Percentiles rank a stretch among this genome's conserved stretches.
These are phyloP conservation scores for Alosa alosa DNA, from an alignment of 2,113 vertebrate species.

Conservation along the genomic window DNA sequence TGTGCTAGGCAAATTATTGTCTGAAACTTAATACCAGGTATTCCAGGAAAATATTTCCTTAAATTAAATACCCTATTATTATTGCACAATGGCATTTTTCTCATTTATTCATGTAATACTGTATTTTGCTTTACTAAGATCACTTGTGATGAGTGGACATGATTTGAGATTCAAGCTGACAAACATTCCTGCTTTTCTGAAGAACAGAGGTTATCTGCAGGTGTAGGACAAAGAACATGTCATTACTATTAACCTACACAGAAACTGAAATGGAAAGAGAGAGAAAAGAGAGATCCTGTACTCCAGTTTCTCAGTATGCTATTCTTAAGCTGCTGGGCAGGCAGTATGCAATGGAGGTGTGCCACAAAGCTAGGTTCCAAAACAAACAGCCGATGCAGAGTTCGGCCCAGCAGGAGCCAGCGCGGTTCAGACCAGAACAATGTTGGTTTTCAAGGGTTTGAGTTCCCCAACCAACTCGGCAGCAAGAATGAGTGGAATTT, in stretches of 20 bases:
- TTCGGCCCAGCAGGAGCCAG: not conserved
- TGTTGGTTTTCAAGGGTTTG: slow-evolving; percentile 38
- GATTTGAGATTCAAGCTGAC: not conserved
- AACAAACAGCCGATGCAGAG: slow-evolving; percentile 30
- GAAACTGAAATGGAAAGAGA: not conserved
- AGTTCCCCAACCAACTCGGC: slow-evolving; percentile 37
- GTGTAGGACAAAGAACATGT: slow-evolving; percentile 25
- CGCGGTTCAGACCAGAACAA: slow-evolving; percentile 29
- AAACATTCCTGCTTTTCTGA: slow-evolving; percentile 24
- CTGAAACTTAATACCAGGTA: not conserved
- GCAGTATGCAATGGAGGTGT: slow-evolving; percentile 32
- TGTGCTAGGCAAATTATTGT: not conserved
- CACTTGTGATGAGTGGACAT: not conserved
- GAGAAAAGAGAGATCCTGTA: slow-evolving; percentile 29
- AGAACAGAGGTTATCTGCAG: slow-evolving; percentile 29
- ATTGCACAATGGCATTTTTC: slow-evolving; percentile 24
- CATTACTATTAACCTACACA: not conserved
- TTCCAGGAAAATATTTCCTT: not conserved
- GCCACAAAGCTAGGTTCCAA: slow-evolving; percentile 32
- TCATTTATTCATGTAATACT: slow-evolving; percentile 14
- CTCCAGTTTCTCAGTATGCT: slow-evolving; percentile 39
- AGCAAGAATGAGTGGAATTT: slow-evolving; percentile 48
- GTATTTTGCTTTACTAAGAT: too few relatives aligned
- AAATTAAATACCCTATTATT: not conserved
- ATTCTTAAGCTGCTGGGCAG: slow-evolving; percentile 36